Percentiles rank a stretch among this genome's conserved stretches.
Conservation (phyloP, 2,888 invertebrate species). For the Oeneis ivallda region DNA sequence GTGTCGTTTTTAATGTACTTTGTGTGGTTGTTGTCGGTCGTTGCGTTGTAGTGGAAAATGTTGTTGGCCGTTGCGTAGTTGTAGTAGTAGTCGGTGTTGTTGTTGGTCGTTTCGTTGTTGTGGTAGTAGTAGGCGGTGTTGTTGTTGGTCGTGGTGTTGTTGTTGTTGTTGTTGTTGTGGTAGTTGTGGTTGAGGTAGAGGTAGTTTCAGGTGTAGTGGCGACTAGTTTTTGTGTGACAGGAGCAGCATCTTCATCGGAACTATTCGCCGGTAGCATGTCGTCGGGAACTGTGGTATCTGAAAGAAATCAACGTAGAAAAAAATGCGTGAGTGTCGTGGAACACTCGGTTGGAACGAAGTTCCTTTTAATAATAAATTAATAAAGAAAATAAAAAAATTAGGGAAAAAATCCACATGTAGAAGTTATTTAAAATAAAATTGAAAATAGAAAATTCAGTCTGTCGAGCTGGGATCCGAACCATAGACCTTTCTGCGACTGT, state of each 20-base stretch:
- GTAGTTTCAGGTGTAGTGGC: constrained; percentile 44
- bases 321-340: too few species aligned
- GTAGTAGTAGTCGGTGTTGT: constrained; percentile 16
- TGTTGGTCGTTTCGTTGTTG: constrained; percentile 22
- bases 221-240: constrained; percentile 56
- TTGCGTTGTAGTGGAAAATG: constrained; percentile 30
- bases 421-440: too few species aligned
- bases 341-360: too few species aligned
- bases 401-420: too few species aligned
- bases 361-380: too few species aligned
- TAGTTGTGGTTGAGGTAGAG: constrained; percentile 34
- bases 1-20: constrained; percentile 23
- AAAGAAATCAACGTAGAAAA: constrained; percentile 14
- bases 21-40: constrained; percentile 31
- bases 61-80: constrained; percentile 22
- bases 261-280: constrained; percentile 36
- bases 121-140: constrained; percentile 15
- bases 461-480: too few species aligned
- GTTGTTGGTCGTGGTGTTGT: constrained; percentile 34
- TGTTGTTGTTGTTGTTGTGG: constrained; percentile 35
- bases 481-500: too few species aligned
- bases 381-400: too few species aligned
- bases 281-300: constrained; percentile 40
- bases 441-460: too few species aligned
- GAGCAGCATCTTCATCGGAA: constrained; percentile 38